These are phyloP conservation scores for Stegana nigrithorax DNA, from an alignment of 2,888 invertebrate genomes.

Conservation along the genomic window DNA sequence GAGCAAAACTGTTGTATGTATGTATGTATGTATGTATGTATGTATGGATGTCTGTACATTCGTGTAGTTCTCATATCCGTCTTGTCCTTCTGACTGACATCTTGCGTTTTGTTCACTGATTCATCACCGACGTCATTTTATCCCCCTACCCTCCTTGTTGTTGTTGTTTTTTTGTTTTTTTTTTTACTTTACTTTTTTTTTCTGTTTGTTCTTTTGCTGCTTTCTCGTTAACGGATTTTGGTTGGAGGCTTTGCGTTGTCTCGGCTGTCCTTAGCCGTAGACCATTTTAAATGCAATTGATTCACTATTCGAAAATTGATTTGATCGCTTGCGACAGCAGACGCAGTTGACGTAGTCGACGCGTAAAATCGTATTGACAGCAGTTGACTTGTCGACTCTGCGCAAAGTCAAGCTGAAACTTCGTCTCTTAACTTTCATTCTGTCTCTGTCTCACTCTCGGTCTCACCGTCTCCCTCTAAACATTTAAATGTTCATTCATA, in stretches of 20 bases:
- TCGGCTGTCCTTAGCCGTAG: too few species aligned
- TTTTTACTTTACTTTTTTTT: neutral
- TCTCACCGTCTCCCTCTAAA: neutral
- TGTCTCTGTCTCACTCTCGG: neutral
- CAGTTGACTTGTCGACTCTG: neutral
- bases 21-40: too few species aligned
- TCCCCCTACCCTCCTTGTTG: neutral
- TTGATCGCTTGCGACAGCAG: conserved; percentile 53
- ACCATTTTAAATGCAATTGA: conserved; percentile 48
- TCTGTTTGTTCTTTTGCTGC: neutral
- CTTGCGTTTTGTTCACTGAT: conserved; percentile 4
- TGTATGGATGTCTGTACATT: too few species aligned
- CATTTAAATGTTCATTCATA: too few species aligned
- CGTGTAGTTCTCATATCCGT: neutral
- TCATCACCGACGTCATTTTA: too few species aligned
- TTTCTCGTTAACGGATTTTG: neutral
- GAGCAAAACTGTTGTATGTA: conserved; percentile 29
- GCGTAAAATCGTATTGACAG: conserved; percentile 17
- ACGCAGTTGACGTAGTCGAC: conserved; percentile 6
- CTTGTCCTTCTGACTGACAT: neutral
- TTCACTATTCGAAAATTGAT: conserved; percentile 58
- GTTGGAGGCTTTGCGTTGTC: too few species aligned
- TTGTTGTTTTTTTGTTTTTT: neutral
- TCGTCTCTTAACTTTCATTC: neutral
- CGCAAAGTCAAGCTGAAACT: neutral